phyloP scores from a whole-genome alignment of 1,140 invertebrate species.

The Batillaria attramentaria region DNA sequence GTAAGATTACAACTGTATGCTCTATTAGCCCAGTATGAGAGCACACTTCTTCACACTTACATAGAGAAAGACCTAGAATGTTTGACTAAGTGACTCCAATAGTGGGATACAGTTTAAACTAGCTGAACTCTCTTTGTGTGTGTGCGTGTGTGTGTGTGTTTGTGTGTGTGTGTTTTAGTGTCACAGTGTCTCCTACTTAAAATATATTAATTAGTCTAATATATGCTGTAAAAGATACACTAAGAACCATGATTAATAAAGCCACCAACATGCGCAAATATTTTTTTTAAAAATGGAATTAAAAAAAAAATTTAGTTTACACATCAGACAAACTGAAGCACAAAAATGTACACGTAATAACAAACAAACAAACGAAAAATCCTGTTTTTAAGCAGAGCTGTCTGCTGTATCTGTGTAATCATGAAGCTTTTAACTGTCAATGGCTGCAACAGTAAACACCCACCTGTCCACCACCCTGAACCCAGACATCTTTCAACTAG shows the following conservation, averaged over 20 bases:
- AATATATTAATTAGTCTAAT: background rate
- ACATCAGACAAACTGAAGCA: background rate
- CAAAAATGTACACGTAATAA: background rate
- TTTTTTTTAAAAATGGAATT: background rate
- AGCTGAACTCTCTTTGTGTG: background rate
- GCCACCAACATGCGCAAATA: background rate
- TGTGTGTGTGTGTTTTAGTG: background rate
- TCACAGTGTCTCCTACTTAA: background rate
- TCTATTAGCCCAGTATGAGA: background rate
- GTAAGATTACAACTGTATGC: too few species aligned
- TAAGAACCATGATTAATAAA: too few species aligned
- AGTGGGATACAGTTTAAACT: background rate
- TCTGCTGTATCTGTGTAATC: too few species aligned
- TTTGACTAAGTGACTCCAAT: background rate
- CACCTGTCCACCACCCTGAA: too few species aligned
- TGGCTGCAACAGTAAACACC: too few species aligned
- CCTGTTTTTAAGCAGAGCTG: too few species aligned
- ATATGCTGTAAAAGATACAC: too few species aligned
- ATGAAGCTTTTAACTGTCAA: too few species aligned
- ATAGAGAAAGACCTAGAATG: background rate
- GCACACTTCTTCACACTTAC: background rate
- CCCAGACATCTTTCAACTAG: too few species aligned
- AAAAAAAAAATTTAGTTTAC: background rate
- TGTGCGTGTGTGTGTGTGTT: constrained; percentile 12
- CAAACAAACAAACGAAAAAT: too few species aligned